Conservation (phyloP, 2,113 vertebrate species). For the Mobula birostris region DNA sequence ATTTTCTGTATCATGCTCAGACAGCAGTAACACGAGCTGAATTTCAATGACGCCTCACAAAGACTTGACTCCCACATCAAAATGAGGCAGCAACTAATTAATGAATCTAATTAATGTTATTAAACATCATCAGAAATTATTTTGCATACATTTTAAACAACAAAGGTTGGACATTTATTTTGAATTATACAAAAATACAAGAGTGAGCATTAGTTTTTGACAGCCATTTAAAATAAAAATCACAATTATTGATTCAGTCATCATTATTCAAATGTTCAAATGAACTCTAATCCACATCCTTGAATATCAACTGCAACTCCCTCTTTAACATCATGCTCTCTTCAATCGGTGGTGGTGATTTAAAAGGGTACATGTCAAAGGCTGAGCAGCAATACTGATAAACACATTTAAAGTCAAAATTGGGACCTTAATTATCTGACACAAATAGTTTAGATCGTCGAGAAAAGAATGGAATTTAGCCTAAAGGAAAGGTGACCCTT, state of each 20-base stretch:
- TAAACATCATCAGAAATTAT: background rate
- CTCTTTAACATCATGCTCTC: background rate
- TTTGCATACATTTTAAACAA: slow-evolving; percentile 7
- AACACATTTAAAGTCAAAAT: background rate
- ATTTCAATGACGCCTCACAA: background rate
- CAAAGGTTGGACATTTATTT: background rate
- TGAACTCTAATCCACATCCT: background rate
- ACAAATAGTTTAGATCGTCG: background rate
- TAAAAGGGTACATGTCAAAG: background rate
- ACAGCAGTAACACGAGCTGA: background rate
- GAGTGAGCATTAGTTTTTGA: background rate
- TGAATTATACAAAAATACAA: background rate
- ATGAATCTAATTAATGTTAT: background rate
- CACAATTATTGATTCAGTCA: background rate
- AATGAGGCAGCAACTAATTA: background rate
- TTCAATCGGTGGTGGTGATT: background rate
- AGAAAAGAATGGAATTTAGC: background rate
- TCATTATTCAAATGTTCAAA: background rate
- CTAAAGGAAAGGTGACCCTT: too few relatives aligned
- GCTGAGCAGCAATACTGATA: background rate
- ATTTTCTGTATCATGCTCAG: background rate
- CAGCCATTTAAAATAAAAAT: background rate
- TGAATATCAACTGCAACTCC: background rate
- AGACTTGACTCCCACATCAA: background rate
- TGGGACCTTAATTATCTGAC: background rate